Base-by-base conservation (phyloP, 2,888 invertebrate genomes). In the Andrena praecox region DNA sequence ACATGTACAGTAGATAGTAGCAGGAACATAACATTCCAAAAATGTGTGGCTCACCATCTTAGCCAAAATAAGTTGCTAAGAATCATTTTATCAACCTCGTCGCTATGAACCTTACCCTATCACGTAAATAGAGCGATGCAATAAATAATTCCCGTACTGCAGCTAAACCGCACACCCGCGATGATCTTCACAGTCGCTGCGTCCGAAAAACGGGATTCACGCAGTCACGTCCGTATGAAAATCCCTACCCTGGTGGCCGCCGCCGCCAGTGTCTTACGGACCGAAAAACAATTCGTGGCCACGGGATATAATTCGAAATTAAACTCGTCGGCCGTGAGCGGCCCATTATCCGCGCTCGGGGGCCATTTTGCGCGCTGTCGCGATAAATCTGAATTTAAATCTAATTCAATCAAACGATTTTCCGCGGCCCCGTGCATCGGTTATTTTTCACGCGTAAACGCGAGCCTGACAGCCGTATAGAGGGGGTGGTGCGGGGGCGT, bases 361-460 rank as follows among this genome's bases (percentile, higher is more conserved):
- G n/a, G 20, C 56, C 68, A 59, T 72, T 68, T 62, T 20, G 8
- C n/a, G 50, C 7, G n/a, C 68, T 60, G 63, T 50, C 70, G 68
- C 68, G n/a, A 77, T 79, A 86, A 86, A 84, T 86, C 72, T 48
- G 59, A 72, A 78, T 84, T 77, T 50, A 73, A 77, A 73, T 85
- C 60, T 70, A 84, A 82, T 79, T 82, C 73, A 79, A 72, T 82
- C 68, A 73, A 78, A 70, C 68, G 74, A 76, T 80, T 78, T 77
- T 54, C 42, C 10, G n/a, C 12, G 56, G 6, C 20, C 33, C 52
- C 10, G 62, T 27, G 59, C 8, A 48, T 27, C 63, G 75, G 63
- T 69, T 71, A 75, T 79, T 82, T 79, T 84, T 82, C 72, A 33
- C 50, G 54, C 16, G 48, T 52, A n/a, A 31, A 42, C 33, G 54